Conservation (phyloP, 2,888 invertebrate species). For the Pollenia griseotomentosa region DNA sequence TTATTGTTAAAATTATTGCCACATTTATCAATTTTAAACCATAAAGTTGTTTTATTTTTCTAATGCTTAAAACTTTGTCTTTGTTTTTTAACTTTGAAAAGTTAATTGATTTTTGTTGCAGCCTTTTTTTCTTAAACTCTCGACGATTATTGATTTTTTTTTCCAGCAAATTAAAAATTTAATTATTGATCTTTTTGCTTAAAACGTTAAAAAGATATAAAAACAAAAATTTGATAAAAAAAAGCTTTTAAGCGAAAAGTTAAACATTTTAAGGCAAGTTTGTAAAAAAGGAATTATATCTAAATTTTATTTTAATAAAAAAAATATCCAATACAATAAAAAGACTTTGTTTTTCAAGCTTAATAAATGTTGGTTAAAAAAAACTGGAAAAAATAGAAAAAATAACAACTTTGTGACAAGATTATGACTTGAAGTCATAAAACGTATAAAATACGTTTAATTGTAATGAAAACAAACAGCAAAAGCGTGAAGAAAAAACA, state of each 20-base stretch:
- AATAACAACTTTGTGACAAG: constrained; percentile 62
- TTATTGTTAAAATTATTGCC: too few species aligned
- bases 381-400: neutral
- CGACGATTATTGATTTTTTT: constrained; percentile 27
- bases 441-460: constrained; percentile 49
- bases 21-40: too few species aligned
- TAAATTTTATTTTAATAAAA: neutral
- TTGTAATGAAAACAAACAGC: constrained; percentile 16
- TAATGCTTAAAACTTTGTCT: neutral
- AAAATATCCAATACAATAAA: neutral
- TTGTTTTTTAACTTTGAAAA: constrained; percentile 31
- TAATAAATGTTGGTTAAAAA: constrained; percentile 47
- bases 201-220: neutral
- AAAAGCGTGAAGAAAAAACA: constrained; percentile 28
- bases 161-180: constrained; percentile 38
- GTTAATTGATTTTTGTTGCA: constrained; percentile 40
- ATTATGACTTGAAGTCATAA: constrained; percentile 63
- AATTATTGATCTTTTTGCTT: constrained; percentile 7
- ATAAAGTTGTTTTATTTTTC: too few species aligned
- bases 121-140: constrained; percentile 6
- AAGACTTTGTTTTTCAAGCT: constrained; percentile 46
- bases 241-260: constrained; percentile 51
- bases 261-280: constrained; percentile 4
- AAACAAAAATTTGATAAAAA: constrained; percentile 27
- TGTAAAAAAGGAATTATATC: neutral